Conservation (phyloP, 1,140 invertebrate species). For the Coenobita brevimanus region DNA sequence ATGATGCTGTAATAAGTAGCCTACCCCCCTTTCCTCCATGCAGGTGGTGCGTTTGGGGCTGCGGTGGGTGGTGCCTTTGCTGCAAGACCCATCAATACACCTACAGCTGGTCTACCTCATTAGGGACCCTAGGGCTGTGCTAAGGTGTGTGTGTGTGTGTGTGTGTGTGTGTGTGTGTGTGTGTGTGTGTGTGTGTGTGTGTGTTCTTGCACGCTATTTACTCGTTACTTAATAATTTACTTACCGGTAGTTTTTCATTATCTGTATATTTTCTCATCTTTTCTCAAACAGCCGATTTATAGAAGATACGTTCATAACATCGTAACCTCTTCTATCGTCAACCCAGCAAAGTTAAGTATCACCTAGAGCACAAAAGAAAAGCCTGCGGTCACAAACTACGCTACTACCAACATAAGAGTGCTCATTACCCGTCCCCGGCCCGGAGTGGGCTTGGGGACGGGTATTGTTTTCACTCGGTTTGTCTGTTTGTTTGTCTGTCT, state of each 20-base stretch:
- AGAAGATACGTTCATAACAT: no score
- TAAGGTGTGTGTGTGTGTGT: conserved; percentile 23
- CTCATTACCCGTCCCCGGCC: no score
- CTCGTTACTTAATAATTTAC: not conserved
- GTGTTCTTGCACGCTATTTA: not conserved
- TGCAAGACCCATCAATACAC: not conserved
- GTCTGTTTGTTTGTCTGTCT: no score
- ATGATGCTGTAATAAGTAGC: not conserved
- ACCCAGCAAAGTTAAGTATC: no score
- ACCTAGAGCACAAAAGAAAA: no score
- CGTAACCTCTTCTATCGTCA: no score
- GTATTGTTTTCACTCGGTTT: no score
- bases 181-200: not conserved
- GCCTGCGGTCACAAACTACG: no score
- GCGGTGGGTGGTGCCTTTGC: not conserved
- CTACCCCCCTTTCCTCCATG: not conserved
- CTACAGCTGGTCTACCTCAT: conserved; percentile 37
- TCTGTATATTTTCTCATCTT: not conserved
- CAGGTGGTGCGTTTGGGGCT: conserved; percentile 25
- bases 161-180: not conserved
- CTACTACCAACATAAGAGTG: no score
- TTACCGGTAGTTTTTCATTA: not conserved
- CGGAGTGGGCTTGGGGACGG: no score
- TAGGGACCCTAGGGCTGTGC: conserved; percentile 26
- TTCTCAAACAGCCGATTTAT: no score